These are phyloP conservation scores for Macrobrachium rosenbergii DNA, from an alignment of 1,140 invertebrate species.

Conservation along the genomic window DNA sequence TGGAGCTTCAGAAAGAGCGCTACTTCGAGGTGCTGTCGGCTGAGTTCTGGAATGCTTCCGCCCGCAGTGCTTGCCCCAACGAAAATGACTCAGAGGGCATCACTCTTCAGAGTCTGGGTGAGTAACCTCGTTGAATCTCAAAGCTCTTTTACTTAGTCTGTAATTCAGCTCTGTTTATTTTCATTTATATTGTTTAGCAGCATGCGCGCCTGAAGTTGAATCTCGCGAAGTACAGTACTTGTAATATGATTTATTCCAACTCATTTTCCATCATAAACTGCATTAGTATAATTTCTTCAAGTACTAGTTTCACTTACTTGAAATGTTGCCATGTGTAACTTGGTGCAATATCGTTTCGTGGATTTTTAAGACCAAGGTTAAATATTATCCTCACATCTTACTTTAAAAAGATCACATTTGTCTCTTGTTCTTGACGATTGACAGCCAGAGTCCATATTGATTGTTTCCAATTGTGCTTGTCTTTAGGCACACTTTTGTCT, in stretches of 20 bases:
- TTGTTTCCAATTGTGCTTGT: background rate
- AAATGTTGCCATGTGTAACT: too few relatives aligned
- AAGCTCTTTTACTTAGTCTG: background rate
- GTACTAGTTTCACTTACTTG: too few relatives aligned
- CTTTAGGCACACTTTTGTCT: too few relatives aligned
- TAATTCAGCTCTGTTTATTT: background rate
- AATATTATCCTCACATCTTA: too few relatives aligned
- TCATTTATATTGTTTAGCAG: background rate
- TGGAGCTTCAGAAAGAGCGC: slow-evolving; percentile 87
- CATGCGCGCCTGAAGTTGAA: too few relatives aligned
- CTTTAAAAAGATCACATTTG: too few relatives aligned
- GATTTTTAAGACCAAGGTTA: too few relatives aligned
- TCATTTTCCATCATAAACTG: too few relatives aligned
- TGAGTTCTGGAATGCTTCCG: slow-evolving; percentile 87
- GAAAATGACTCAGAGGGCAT: slow-evolving; percentile 88
- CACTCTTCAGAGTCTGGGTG: slow-evolving; percentile 87
- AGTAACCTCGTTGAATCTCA: slow-evolving; percentile 27
- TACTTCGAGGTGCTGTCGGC: slow-evolving; percentile 83
- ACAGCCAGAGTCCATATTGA: background rate
- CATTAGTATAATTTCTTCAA: too few relatives aligned
- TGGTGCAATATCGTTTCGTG: too few relatives aligned
- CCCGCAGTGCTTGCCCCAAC: slow-evolving; percentile 78
- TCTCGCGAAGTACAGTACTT: too few relatives aligned
- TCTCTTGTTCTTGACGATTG: background rate
- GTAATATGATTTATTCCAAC: too few relatives aligned